phyloP scores from a whole-genome alignment of 2,888 invertebrate genomes.

The Tubulanus polymorphus region DNA sequence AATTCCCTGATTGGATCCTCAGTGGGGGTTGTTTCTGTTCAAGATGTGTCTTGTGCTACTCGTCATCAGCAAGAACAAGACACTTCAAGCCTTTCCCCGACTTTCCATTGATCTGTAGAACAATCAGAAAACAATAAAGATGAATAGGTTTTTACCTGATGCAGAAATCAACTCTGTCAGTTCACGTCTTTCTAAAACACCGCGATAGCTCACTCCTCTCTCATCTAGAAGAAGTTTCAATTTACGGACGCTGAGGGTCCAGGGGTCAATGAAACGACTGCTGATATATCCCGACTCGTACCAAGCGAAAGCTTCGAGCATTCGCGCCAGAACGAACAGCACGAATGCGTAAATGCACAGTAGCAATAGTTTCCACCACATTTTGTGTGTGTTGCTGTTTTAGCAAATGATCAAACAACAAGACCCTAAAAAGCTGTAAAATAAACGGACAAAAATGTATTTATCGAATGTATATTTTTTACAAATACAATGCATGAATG shows the following conservation, averaged over 20 bases:
- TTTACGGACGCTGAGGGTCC: slow-evolving; percentile 51
- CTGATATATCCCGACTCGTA: slow-evolving; percentile 46
- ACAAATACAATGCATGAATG: too few relatives aligned
- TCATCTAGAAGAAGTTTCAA: slow-evolving; percentile 52
- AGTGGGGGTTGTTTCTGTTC: too few relatives aligned
- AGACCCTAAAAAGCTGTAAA: too few relatives aligned
- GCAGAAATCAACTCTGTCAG: slow-evolving; percentile 48
- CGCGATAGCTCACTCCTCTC: slow-evolving; percentile 53
- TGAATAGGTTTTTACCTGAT: slow-evolving; percentile 41
- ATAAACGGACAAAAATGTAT: too few relatives aligned
- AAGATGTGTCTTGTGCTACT: too few relatives aligned
- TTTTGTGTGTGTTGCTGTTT: too few relatives aligned
- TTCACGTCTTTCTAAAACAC: slow-evolving; percentile 52
- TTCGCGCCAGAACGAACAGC: slow-evolving; percentile 50
- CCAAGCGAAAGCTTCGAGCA: slow-evolving; percentile 50
- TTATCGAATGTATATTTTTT: too few relatives aligned
- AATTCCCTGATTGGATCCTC: too few relatives aligned
- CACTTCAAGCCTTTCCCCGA: too few relatives aligned
- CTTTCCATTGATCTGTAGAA: too few relatives aligned
- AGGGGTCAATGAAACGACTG: slow-evolving; percentile 50
- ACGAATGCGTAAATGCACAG: slow-evolving; percentile 47
- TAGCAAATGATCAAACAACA: too few relatives aligned
- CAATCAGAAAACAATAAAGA: not conserved
- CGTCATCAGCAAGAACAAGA: too few relatives aligned
- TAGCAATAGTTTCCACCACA: slow-evolving; percentile 50